Evolutionary conservation across 2,888 invertebrate species (phyloP).

Genomic region (Strigamia maritima): DNA sequence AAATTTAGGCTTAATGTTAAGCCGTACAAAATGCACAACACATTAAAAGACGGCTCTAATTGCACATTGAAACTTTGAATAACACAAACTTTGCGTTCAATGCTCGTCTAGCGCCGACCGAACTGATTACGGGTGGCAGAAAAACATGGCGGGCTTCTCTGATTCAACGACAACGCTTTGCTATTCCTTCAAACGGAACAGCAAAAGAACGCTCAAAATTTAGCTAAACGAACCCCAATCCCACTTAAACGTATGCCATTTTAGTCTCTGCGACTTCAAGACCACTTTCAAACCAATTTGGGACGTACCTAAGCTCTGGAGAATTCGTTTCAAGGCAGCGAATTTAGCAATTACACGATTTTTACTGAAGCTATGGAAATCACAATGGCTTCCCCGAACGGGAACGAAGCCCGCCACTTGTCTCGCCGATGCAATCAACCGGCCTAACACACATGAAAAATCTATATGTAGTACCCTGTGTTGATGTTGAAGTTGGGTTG

Average conservation of each 20-base stretch:
- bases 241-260: background rate
- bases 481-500: conserved; percentile 54
- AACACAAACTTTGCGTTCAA: background rate
- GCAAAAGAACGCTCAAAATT: background rate
- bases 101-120: background rate
- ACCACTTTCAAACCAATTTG: background rate
- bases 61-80: background rate
- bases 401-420: conserved; percentile 35
- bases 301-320: background rate
- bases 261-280: background rate
- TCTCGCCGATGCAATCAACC: conserved; percentile 25
- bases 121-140: conserved; percentile 16
- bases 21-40: background rate
- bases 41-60: background rate
- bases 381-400: conserved; percentile 40
- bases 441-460: conserved; percentile 46
- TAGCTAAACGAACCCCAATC: background rate
- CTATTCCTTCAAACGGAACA: background rate
- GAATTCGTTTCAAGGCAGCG: background rate
- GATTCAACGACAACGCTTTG: conserved; percentile 16
- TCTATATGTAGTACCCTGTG: conserved; percentile 54
- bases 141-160: conserved; percentile 39
- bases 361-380: conserved; percentile 11
- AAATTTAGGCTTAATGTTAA: background rate
- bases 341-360: conserved; percentile 8